Base-by-base conservation (phyloP, 92 coral and sea anemone genomes). In the Porites evermanni region DNA sequence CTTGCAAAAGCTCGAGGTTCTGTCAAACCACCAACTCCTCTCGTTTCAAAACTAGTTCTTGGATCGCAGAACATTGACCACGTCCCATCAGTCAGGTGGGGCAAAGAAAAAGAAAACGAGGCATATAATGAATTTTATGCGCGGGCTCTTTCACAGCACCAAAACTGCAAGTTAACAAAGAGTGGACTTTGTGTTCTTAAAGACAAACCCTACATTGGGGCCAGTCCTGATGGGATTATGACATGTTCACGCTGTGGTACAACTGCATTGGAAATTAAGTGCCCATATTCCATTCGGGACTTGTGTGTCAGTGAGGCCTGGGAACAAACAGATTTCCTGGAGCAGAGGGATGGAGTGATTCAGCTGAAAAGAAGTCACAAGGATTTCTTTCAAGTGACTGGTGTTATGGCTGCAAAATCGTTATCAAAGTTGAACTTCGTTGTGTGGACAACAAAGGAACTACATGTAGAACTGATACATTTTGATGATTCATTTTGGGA, bases 261-360 rank as follows among this genome's bases (percentile, higher is more conserved):
- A 16, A 91, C 94, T 69, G 75, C 85, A 79, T 18, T 91, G 74
- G 91, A 91, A 76, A 91, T 91, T 52, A 87, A 91, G 81, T 91
- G 91, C 70, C 93, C 90, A 78, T 86, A 50, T 67, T 70, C 85
- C 64, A 79, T 86, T 72, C 76, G 93, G 64, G 76, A 73, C 65
- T 79, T 73, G 70, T 1, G n/a, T 64, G 32, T 29, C 32, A 29
- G 32, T 29, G 32, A 29, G 32, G 32, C 32, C 32, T 29, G 0
- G 32, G 32, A 29, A 29, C 32, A 29, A 29, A 29, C 32, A 29
- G 32, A 29, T 29, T 29, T 29, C 32, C 32, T 29, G 32, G 32
- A 29, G 2, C 32, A 29, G 32, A 29, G 32, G 32, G 32, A 29
- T 29, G 32, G 32, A 29, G 32, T 29, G 32, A 29, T 29, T 29